Percentiles rank a stretch among this genome's conserved stretches.
Evolutionary conservation across 2,113 vertebrate species (phyloP).

Genomic region (Tauraco erythrolophus): DNA sequence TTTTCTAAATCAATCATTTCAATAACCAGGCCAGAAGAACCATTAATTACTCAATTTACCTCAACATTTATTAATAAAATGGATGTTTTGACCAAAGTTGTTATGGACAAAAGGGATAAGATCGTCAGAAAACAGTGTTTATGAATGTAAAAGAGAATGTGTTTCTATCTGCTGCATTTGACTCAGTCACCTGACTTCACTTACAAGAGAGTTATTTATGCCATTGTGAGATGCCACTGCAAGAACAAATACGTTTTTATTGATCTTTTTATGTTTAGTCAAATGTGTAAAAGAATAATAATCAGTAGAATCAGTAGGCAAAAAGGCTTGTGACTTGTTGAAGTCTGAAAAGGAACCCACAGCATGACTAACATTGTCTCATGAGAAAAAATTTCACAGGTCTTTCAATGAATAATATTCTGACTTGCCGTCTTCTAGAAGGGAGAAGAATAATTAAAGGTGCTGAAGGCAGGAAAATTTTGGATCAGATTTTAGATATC

Average conservation of each 20-base stretch:
- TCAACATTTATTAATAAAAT: slow-evolving; percentile 57
- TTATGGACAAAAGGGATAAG: not conserved
- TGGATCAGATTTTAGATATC: not conserved
- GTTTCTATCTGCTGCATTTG: not conserved
- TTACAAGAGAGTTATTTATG: not conserved
- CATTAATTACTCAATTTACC: slow-evolving; percentile 34
- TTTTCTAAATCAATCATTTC: slow-evolving; percentile 52
- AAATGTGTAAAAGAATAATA: not conserved
- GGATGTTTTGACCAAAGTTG: not conserved
- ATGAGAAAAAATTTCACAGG: not conserved
- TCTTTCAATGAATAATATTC: not conserved
- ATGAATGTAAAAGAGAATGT: not conserved
- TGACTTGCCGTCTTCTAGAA: not conserved
- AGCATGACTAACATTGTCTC: not conserved
- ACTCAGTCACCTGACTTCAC: not conserved
- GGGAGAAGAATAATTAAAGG: not conserved
- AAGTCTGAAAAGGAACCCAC: not conserved
- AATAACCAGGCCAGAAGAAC: not conserved
- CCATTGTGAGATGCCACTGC: not conserved
- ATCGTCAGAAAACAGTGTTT: not conserved
- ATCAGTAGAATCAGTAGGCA: not conserved
- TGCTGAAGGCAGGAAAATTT: slow-evolving; percentile 2
- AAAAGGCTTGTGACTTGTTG: not conserved
- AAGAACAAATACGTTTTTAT: not conserved
- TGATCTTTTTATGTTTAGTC: not conserved